Evolutionary conservation across 2,888 invertebrate genomes (phyloP), one percentile per base, ranked within the genome.

Genomic region (Lamellibrachia columna): DNA sequence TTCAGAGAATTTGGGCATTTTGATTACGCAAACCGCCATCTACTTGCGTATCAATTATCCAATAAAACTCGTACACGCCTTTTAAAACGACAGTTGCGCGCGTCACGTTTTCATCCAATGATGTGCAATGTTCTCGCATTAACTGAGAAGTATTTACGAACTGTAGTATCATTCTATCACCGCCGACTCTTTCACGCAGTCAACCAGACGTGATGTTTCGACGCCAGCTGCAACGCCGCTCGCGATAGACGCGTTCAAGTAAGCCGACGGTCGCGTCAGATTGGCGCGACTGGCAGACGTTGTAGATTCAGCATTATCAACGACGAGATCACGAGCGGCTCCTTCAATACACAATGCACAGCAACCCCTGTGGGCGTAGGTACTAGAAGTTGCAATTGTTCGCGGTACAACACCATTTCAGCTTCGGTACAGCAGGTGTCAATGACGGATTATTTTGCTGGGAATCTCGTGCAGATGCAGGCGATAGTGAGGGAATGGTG

Each of bases 61-160:
- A 40, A 40, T 40, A 40, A 40, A 40, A 40, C 40, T 1, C 40
- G 40, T 40, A 40, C 40, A 40, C 40, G 0, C 40, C 40, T 40
- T 40, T n/a, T 75, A 3, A 75, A 75, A 22, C n/a, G 22, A 15
- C 75, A 15, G 75, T 6, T 22, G 75, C 75, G 75, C 22, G 75
- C 75, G 75, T 75, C 75, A 22, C n/a, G 75, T 75, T 75, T 75
- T 75, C 75, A 75, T 75, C n/a, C 75, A 75, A 75, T n/a, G 75
- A 15, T 11, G 75, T 11, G n/a, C 75, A 75, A 75, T 75, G 22
- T 75, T 22, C 15, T 22, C 75, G 75, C 15, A 2, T 22, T n/a
- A 75, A 75, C 75, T 75, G 11, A 75, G 75, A 11, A 15, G 58
- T 58, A 75, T 22, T 75, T 75, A 75, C 75, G 75, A n/a, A 75